A percentile compares a stretch with the other conserved stretches of the same genome.
Conservation (phyloP, 2,888 invertebrate species). For the Melolontha melolontha region DNA sequence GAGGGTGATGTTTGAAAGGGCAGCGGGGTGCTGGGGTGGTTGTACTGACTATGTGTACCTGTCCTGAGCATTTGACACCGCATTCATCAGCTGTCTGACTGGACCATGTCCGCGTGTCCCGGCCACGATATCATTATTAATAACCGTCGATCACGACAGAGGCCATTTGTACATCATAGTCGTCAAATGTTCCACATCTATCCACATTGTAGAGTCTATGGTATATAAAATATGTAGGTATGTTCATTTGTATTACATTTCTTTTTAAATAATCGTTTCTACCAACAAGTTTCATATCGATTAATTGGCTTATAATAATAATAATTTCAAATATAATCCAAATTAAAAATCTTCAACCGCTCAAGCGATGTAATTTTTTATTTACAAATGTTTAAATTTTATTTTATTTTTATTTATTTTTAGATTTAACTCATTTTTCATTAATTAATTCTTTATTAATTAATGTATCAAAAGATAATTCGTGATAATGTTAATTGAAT, state of each 20-base stretch:
- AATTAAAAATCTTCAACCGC: too few species aligned
- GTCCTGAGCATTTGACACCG: slow-evolving; percentile 53
- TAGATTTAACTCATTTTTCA: too few species aligned
- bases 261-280: too few species aligned
- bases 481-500: too few species aligned
- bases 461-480: too few species aligned
- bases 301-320: too few species aligned
- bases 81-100: slow-evolving; percentile 59
- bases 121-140: slow-evolving; percentile 63
- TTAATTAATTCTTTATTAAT: too few species aligned
- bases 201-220: slow-evolving; percentile 1
- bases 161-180: slow-evolving; percentile 28
- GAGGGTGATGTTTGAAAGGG: slow-evolving; percentile 43
- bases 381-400: too few species aligned
- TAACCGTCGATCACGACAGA: slow-evolving; percentile 58
- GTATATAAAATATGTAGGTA: slow-evolving; percentile 1
- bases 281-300: too few species aligned
- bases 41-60: slow-evolving; percentile 54
- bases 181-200: slow-evolving; percentile 29
- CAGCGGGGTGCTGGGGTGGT: slow-evolving; percentile 45
- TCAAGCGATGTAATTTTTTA: too few species aligned
- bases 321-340: too few species aligned
- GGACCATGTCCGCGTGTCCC: slow-evolving; percentile 56
- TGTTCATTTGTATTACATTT: background rate
- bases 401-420: too few species aligned